Evolutionary conservation across 2,888 invertebrate genomes (phyloP).

Genomic region (Synanthedon vespiformis): DNA sequence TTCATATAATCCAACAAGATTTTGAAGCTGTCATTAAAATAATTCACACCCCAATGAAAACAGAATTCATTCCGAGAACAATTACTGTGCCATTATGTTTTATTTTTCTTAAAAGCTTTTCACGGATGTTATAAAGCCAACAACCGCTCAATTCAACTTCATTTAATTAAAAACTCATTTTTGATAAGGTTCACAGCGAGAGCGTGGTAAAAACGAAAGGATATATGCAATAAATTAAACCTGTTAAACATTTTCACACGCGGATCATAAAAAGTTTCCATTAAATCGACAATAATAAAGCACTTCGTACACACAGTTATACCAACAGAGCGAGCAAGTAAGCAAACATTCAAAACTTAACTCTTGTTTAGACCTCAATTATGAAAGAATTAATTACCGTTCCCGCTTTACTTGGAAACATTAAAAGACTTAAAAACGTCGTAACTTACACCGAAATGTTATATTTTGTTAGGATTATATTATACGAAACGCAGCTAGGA

Average conservation of each 20-base stretch:
- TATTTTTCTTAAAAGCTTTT: neutral
- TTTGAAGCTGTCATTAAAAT: too few relatives aligned
- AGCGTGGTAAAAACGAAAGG: slow-evolving; percentile 5
- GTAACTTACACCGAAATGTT: slow-evolving; percentile 37
- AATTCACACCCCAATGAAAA: too few relatives aligned
- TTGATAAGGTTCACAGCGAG: neutral
- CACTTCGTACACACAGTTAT: slow-evolving; percentile 22
- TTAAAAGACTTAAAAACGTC: slow-evolving; percentile 43
- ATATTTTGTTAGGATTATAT: slow-evolving; percentile 31
- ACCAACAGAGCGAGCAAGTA: slow-evolving; percentile 33
- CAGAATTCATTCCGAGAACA: neutral
- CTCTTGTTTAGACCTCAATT: slow-evolving; percentile 36
- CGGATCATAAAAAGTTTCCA: slow-evolving; percentile 49
- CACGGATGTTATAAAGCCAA: neutral
- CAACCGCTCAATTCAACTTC: neutral
- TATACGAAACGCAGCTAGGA: slow-evolving; percentile 36
- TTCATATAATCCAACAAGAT: too few relatives aligned
- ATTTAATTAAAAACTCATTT: slow-evolving; percentile 1
- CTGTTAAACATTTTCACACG: slow-evolving; percentile 45
- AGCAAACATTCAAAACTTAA: slow-evolving; percentile 15
- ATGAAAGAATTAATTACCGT: slow-evolving; percentile 49
- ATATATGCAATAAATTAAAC: slow-evolving; percentile 20
- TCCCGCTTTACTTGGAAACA: slow-evolving; percentile 40
- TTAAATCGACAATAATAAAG: slow-evolving; percentile 32
- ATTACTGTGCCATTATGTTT: neutral